Percentiles rank a stretch among this genome's conserved stretches.
phyloP scores from a whole-genome alignment of 2,888 invertebrate species.

The Macrophya annulata region DNA sequence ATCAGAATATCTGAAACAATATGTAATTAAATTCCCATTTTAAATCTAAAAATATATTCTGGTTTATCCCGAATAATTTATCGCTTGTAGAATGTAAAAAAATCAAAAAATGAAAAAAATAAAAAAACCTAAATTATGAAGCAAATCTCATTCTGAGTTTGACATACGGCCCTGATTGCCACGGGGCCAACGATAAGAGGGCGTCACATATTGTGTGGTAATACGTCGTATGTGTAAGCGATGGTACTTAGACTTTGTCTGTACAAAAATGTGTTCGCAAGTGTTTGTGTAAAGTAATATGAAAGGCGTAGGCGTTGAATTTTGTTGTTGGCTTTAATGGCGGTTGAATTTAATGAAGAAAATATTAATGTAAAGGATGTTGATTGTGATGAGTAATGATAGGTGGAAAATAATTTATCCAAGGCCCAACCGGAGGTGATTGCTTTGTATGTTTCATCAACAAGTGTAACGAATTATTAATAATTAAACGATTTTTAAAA shows the following conservation, averaged over 20 bases:
- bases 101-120: too few species aligned
- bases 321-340: conserved; percentile 2
- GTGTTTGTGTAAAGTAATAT: background rate
- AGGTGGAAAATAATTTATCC: conserved; percentile 6
- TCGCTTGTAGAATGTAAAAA: background rate
- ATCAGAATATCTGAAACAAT: background rate
- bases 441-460: background rate
- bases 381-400: background rate
- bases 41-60: background rate
- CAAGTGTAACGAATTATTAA: conserved; percentile 9
- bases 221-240: background rate
- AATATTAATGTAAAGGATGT: background rate
- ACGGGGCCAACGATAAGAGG: conserved; percentile 30
- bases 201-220: conserved; percentile 23
- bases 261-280: background rate
- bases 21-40: background rate
- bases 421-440: conserved; percentile 18
- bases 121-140: background rate
- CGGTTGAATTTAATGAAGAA: background rate
- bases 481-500: background rate
- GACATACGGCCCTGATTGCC: conserved; percentile 8
- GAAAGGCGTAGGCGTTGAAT: background rate
- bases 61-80: background rate
- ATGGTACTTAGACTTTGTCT: background rate
- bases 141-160: background rate